Evolutionary conservation across 2,797 vertebrate genomes (phyloP), one percentile per base, ranked within the genome.

Genomic region (Lates japonicus): DNA sequence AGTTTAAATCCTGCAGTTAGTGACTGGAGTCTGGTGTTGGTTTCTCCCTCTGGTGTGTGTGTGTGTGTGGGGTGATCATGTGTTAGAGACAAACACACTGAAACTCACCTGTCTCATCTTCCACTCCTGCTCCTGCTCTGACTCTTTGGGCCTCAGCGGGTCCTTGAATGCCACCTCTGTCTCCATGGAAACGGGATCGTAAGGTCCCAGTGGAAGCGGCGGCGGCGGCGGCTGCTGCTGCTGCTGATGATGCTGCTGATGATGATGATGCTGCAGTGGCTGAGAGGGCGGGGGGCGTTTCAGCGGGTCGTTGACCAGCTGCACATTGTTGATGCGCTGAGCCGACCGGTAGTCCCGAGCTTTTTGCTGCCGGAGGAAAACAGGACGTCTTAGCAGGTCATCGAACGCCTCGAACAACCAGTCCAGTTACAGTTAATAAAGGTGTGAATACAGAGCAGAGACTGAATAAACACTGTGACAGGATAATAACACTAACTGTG

Each of bases 91-190:
- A 54, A 39, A 73, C 37, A 2, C 37, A 19, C 14, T 35, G 7
- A 60, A 1, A 46, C 49, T 86, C 81, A 99, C 98, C 97, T 99
- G 98, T 95, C 98, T 95, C 80, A 97, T 95, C 88, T 99, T 99
- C 98, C 98, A 99, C 76, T 99, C 98, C 91, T 98, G 98, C 77
- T 99, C 98, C 57, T 99, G 98, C 19, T 99, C 97, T 0, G 97
- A 96, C 90, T 99, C 98, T 92, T 95, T 96, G 75, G 97, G 98
- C 88, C 97, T 98, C 80, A 97, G 94, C 0, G 97, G 97, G 89
- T 99, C 98, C 89, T 96, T 98, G 84, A 98, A 98, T 7, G 95
- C 84, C 55, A 87, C 60, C 8, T 99, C 98, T 0, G 94, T 86
- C 59, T 99, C 98, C 2, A 96, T 88, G 57, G 96, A 92, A 12